Conservation (phyloP, 2,113 vertebrate genomes). For the Phyllopteryx taeniolatus region DNA sequence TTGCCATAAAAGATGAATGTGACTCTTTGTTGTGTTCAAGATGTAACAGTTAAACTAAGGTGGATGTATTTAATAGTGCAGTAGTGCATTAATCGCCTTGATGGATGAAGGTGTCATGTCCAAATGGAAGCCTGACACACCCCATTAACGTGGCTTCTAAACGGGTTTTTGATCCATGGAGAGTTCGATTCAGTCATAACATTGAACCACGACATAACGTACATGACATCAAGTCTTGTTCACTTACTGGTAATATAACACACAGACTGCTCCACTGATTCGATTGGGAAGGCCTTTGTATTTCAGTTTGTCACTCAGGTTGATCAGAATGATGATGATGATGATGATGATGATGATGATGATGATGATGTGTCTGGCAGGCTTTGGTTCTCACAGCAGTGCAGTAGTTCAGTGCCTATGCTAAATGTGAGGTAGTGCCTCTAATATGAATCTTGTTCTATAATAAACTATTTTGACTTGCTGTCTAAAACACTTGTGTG, state of each 20-base stretch:
- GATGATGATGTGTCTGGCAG: constrained; percentile 26
- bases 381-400: constrained; percentile 67
- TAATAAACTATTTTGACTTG: constrained; percentile 77
- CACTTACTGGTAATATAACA: not conserved
- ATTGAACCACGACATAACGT: not conserved
- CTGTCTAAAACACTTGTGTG: constrained; percentile 51
- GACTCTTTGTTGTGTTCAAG: constrained; percentile 19
- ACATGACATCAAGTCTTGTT: not conserved
- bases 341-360: not conserved
- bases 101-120: constrained; percentile 17
- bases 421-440: constrained; percentile 78
- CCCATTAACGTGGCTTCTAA: constrained; percentile 8
- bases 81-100: not conserved
- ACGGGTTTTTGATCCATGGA: not conserved
- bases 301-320: not conserved
- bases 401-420: constrained; percentile 80
- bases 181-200: not conserved
- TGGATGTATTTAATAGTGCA: constrained; percentile 6
- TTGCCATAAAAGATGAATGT: constrained; percentile 21
- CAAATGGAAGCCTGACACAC: constrained; percentile 36
- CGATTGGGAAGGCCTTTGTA: not conserved
- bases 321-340: not conserved
- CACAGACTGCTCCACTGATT: not conserved
- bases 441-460: constrained; percentile 69
- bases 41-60: not conserved